phyloP scores from a whole-genome alignment of 1,140 invertebrate genomes.

The Caenorhabditis inopinata region DNA sequence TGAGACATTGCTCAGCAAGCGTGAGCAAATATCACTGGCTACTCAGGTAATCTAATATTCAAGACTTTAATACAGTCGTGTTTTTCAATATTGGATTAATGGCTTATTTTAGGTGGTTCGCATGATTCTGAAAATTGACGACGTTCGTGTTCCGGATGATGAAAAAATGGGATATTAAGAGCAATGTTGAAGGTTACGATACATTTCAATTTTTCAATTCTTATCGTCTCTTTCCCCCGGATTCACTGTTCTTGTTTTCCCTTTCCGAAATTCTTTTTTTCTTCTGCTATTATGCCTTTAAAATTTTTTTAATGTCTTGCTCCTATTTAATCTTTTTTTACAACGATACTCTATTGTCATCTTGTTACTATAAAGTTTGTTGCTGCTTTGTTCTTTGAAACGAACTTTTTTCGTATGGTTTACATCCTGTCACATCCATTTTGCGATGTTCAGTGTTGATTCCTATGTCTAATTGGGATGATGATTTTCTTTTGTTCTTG shows the following conservation, averaged over 20 bases:
- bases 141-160: constrained; percentile 76
- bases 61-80: neutral
- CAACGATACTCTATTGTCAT: constrained; percentile 32
- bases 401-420: neutral
- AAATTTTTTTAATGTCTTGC: neutral
- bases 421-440: constrained; percentile 14
- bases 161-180: constrained; percentile 32
- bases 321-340: neutral
- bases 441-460: constrained; percentile 26
- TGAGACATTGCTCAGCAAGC: constrained; percentile 93
- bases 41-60: constrained; percentile 71
- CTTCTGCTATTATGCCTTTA: neutral
- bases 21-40: constrained; percentile 91
- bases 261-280: neutral
- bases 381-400: neutral
- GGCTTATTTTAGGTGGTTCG: constrained; percentile 79
- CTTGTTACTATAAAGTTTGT: constrained; percentile 33
- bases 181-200: neutral
- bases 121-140: constrained; percentile 99
- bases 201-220: neutral
- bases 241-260: neutral
- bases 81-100: too few species aligned
- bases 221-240: neutral
- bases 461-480: neutral
- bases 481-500: neutral